Percentiles rank a stretch among this genome's conserved stretches.
These are phyloP conservation scores for Synergus laeviventris DNA, from an alignment of 2,888 invertebrate genomes.

Conservation along the genomic window DNA sequence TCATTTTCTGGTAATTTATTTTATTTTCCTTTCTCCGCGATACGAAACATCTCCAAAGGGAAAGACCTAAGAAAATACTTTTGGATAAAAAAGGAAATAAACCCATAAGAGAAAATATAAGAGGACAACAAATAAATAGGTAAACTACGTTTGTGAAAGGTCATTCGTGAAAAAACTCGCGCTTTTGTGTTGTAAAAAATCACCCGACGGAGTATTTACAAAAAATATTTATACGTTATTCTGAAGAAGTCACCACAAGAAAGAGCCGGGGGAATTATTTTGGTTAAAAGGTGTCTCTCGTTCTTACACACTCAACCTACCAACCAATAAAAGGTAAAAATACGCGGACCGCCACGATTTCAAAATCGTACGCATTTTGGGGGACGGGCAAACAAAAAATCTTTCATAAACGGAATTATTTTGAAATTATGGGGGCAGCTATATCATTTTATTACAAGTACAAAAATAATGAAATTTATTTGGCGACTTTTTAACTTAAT, in stretches of 20 bases:
- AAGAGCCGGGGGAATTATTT: conserved; percentile 51
- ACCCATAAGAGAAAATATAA: conserved; percentile 46
- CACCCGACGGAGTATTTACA: conserved; percentile 12
- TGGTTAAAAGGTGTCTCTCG: conserved; percentile 48
- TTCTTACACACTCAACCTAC: conserved; percentile 48
- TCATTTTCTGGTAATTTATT: not conserved
- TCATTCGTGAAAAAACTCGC: conserved; percentile 56
- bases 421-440: not conserved
- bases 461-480: not conserved
- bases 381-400: conserved; percentile 42
- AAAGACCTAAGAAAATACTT: conserved; percentile 71
- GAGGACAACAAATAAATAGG: conserved; percentile 40
- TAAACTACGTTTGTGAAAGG: conserved; percentile 24
- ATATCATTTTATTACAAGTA: not conserved
- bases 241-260: conserved; percentile 54
- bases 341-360: conserved; percentile 12
- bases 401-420: not conserved
- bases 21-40: conserved; percentile 58
- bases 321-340: conserved; percentile 41
- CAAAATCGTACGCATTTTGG: conserved; percentile 14
- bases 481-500: conserved; percentile 19
- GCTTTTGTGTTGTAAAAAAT: conserved; percentile 53
- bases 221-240: conserved; percentile 27
- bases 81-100: conserved; percentile 66
- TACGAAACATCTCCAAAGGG: conserved; percentile 68